Evolutionary conservation across 2,113 vertebrate species (phyloP), one percentile per base, ranked within the genome.

Genomic region (Toxotes chatareus): DNA sequence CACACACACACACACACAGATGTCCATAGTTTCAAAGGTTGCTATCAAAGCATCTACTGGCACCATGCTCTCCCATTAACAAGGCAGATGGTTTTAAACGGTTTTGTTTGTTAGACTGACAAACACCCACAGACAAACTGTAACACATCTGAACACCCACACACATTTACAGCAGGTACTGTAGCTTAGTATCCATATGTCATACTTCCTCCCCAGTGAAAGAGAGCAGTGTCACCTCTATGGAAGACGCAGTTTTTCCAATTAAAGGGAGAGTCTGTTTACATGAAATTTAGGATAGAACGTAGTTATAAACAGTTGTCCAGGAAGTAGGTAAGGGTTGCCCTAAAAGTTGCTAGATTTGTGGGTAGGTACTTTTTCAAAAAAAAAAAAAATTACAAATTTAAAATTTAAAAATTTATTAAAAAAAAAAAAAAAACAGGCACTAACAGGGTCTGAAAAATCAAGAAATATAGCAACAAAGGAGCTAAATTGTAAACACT

Each of bases 41-140:
- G 80, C 66, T 84, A 88, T 92, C 84, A 87, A 91, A 89, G 87
- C 86, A 86, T 89, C 79, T 59, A 85, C 70, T 77, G 32, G 84
- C 38, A 57, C 53, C 62, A 17, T 60, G n/a, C 49, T 85, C 78
- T 66, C 49, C 76, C 72, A 84, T 86, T 88, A 92, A 80, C 86
- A 85, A 90, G 79, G 80, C 91, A 93, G 89, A 92, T 89, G 92
- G 88, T 91, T 47, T 76, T 79, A 72, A 84, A 88, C 47, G 11
- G 47, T 86, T 88, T 75, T 86, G 87, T 91, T 92, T 88, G 77
- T 86, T 61, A 73, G 71, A 85, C 79, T 84, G 66, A 81, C 64
- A 86, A 89, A 92, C 87, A 78, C 87, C 82, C 73, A 88, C 86
- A 70, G 34, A 85, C 79, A 84, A 76, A 86, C 82, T 79, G 83